Evolutionary conservation across 2,888 invertebrate species (phyloP).

Genomic region (Agapostemon virescens): DNA sequence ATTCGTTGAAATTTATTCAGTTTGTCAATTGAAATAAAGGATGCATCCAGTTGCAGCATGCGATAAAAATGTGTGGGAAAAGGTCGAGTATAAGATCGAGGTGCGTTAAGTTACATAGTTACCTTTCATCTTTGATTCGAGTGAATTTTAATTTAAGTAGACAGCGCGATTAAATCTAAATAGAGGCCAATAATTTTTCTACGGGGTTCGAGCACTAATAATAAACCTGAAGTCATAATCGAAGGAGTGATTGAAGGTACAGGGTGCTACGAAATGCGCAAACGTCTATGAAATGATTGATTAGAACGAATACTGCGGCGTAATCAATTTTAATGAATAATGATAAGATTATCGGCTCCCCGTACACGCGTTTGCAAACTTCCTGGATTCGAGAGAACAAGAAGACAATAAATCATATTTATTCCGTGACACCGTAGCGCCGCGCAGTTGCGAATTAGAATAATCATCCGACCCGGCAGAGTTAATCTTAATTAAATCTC

Average conservation of each 20-base stretch:
- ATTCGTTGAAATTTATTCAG: no score
- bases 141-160: neutral
- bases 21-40: no score
- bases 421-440: neutral
- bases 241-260: neutral
- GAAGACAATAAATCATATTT: constrained; percentile 10
- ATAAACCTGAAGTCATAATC: neutral
- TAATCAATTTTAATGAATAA: constrained; percentile 1
- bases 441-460: constrained; percentile 19
- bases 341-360: neutral
- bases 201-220: neutral
- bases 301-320: neutral
- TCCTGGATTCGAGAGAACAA: neutral
- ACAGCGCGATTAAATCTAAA: neutral
- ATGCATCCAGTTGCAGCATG: no score
- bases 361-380: neutral
- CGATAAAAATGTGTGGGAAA: no score
- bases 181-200: neutral
- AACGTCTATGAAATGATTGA: constrained; percentile 2
- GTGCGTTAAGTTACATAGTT: no score
- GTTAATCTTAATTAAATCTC: constrained; percentile 66
- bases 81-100: no score
- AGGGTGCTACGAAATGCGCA: neutral
- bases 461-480: constrained; percentile 30
- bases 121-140: neutral